A percentile compares a stretch with the other conserved stretches of the same genome.
phyloP scores from a whole-genome alignment of 92 coral and sea anemone species.

The Actinostola sp. region DNA sequence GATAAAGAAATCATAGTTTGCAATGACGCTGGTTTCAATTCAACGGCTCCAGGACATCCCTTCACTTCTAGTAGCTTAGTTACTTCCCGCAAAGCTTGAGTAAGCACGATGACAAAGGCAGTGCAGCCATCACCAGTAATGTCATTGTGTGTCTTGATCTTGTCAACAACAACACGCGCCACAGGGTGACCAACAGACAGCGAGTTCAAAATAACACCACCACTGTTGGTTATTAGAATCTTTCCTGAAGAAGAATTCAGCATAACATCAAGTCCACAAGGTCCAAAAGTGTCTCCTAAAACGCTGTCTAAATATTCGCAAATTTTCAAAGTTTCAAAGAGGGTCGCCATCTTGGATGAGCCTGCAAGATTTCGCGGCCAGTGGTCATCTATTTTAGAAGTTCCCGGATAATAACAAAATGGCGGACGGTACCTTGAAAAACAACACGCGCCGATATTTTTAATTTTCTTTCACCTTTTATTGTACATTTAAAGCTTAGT shows the following conservation, averaged over 20 bases:
- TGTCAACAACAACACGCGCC: constrained; percentile 72
- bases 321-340: constrained; percentile 52
- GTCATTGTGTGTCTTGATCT: constrained; percentile 45
- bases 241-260: constrained; percentile 84
- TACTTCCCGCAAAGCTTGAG: constrained; percentile 66
- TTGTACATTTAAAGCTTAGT: background rate
- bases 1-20: constrained; percentile 56
- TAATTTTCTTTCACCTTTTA: background rate
- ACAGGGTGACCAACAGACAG: constrained; percentile 59
- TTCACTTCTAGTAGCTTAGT: constrained; percentile 10
- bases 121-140: constrained; percentile 84
- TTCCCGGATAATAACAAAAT: constrained; percentile 43
- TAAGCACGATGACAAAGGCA: constrained; percentile 70
- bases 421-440: constrained; percentile 13
- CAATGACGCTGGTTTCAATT: constrained; percentile 41
- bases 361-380: background rate
- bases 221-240: constrained; percentile 81
- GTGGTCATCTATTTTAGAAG: background rate
- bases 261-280: constrained; percentile 90
- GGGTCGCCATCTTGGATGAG: constrained; percentile 76
- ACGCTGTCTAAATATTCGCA: constrained; percentile 66
- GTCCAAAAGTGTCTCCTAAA: constrained; percentile 87
- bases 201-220: constrained; percentile 77
- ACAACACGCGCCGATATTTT: background rate
- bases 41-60: constrained; percentile 7